phyloP scores from a whole-genome alignment of 1,140 invertebrate species.

The Nebria ingens region DNA sequence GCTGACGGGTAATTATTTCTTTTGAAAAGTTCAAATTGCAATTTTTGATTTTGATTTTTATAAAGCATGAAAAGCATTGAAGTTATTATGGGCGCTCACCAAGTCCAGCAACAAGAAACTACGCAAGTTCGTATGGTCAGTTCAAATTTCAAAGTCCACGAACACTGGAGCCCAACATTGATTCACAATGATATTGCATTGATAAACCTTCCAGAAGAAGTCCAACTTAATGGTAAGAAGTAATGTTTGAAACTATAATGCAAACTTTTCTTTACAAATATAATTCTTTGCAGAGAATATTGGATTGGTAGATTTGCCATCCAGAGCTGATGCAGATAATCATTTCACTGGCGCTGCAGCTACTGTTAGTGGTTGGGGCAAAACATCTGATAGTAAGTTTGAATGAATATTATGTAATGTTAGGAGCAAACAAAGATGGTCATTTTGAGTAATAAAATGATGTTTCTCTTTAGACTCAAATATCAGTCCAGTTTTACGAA shows the following conservation, averaged over 20 bases:
- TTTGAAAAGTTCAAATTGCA: background rate
- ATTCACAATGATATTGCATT: conserved; percentile 43
- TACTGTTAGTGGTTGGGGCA: conserved; percentile 37
- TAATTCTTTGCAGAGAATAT: conserved; percentile 32
- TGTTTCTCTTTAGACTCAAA: conserved; percentile 16
- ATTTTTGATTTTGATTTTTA: too few species aligned
- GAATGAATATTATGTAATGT: too few species aligned
- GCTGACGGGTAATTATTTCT: conserved; percentile 18
- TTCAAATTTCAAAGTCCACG: conserved; percentile 34
- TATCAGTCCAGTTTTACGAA: conserved; percentile 19
- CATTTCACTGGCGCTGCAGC: conserved; percentile 31
- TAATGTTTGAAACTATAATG: too few species aligned
- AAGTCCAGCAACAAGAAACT: conserved; percentile 34
- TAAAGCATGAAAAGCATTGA: conserved; percentile 18
- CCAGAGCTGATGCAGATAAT: conserved; percentile 28
- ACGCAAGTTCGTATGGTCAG: conserved; percentile 27
- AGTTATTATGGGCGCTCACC: conserved; percentile 38
- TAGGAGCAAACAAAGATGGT: too few species aligned
- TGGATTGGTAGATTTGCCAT: conserved; percentile 33
- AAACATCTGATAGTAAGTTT: conserved; percentile 21
- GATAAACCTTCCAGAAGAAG: conserved; percentile 35
- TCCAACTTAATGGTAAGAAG: conserved; percentile 36
- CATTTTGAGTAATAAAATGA: background rate
- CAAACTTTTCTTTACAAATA: background rate
- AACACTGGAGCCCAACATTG: conserved; percentile 32